Evolutionary conservation across 2,888 invertebrate species (phyloP), one percentile per base, ranked within the genome.

Genomic region (Odiellus spinosus): DNA sequence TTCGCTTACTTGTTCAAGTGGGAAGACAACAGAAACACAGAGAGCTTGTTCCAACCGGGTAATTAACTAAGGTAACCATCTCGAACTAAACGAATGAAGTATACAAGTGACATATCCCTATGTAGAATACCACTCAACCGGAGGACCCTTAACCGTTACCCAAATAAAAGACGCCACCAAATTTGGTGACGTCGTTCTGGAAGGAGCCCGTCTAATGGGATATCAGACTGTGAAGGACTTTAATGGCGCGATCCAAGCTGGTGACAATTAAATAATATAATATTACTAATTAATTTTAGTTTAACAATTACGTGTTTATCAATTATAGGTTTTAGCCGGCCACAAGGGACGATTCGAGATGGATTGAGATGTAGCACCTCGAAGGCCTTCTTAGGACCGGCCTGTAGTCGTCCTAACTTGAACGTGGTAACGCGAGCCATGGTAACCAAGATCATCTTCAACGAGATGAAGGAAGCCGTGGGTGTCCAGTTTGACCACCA

Each of bases 281-380:
- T n/a, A n/a, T n/a, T n/a, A n/a, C n/a, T 15, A n/a, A 42, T 20
- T 20, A 26, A n/a, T n/a, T n/a, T n/a, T n/a, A n/a, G n/a, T n/a
- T n/a, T n/a, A n/a, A n/a, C n/a, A n/a, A n/a, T n/a, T n/a, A n/a
- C n/a, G n/a, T n/a, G n/a, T n/a, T n/a, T n/a, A n/a, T n/a, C n/a
- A n/a, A n/a, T n/a, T n/a, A n/a, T 20, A 61, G 61, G 88, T 0
- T 87, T 86, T 59, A 85, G 85, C 84, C 78, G 85, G 38, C 82
- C 85, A 0, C 87, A 87, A 64, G 87, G 85, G 21, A 87, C 84
- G 0, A 78, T 81, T 57, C 74, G 80, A 57, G 83, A 86, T 14
- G 87, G 87, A 0, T 79, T 84, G 34, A 73, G 90, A 1, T 88
- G 88, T 61, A 86, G 85, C 4, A 82, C 86, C 0, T 78, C 83